These are phyloP conservation scores for Drosophila robusta DNA, from an alignment of 2,888 invertebrate genomes.

Conservation along the genomic window DNA sequence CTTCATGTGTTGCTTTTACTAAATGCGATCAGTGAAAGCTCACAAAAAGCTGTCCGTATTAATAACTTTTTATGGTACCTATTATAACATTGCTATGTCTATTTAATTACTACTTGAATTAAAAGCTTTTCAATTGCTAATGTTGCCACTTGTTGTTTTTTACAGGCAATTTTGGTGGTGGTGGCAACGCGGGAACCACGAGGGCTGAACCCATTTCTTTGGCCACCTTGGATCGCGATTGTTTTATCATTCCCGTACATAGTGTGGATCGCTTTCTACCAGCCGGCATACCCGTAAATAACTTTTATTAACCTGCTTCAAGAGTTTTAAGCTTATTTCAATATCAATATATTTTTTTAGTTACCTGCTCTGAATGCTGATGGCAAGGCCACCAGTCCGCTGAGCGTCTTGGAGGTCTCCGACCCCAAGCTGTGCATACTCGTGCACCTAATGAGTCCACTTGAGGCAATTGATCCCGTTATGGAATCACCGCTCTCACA, in stretches of 20 bases:
- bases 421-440: conserved; percentile 95
- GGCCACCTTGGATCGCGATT: conserved; percentile 94
- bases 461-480: conserved; percentile 94
- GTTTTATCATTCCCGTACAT: conserved; percentile 96
- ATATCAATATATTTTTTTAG: conserved; percentile 69
- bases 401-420: conserved; percentile 92
- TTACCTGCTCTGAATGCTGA: conserved; percentile 89
- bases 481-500: conserved; percentile 93
- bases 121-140: conserved; percentile 9
- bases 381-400: conserved; percentile 85
- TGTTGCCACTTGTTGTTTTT: conserved; percentile 15
- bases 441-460: conserved; percentile 95
- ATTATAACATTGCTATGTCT: conserved; percentile 8
- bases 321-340: neutral
- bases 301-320: no score
- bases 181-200: conserved; percentile 72
- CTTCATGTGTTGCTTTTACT: conserved; percentile 30
- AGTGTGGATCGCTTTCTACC: conserved; percentile 95
- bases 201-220: conserved; percentile 90
- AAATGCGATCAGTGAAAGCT: conserved; percentile 23
- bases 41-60: conserved; percentile 20
- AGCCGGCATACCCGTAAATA: conserved; percentile 92
- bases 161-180: conserved; percentile 80
- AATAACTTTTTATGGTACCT: conserved; percentile 9
- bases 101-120: neutral